A percentile compares a stretch with the other conserved stretches of the same genome.
Conservation (phyloP, 23 tunicate genomes). For the Ascidia mentula region DNA sequence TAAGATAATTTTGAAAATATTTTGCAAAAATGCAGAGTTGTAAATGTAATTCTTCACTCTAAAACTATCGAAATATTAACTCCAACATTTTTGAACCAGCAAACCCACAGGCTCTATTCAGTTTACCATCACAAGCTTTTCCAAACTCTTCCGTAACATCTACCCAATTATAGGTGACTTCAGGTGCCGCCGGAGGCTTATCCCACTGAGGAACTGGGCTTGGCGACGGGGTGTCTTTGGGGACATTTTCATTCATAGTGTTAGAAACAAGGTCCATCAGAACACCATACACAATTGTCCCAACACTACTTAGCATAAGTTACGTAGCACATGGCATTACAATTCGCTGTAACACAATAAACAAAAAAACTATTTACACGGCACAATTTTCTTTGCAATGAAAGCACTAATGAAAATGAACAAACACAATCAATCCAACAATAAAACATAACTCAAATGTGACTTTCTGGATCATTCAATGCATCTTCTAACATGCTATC, state of each 20-base stretch:
- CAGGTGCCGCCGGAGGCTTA: slow-evolving; percentile 53
- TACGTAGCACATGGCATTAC: background rate
- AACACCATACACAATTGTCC: background rate
- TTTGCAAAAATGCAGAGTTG: too few species aligned
- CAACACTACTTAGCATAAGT: slow-evolving; percentile 5
- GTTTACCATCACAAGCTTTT: slow-evolving; percentile 62
- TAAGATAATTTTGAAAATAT: too few species aligned
- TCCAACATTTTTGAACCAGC: too few species aligned
- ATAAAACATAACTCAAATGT: background rate
- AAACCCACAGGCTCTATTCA: background rate
- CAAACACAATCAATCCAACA: background rate
- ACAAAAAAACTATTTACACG: too few species aligned
- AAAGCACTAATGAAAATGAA: background rate
- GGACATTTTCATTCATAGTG: slow-evolving; percentile 11
- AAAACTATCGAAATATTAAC: too few species aligned
- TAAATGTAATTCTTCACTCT: too few species aligned
- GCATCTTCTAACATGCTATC: background rate
- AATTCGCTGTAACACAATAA: background rate
- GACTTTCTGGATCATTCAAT: background rate
- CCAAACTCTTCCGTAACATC: slow-evolving; percentile 68
- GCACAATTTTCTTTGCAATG: too few species aligned
- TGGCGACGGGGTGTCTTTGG: slow-evolving; percentile 63
- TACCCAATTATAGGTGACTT: slow-evolving; percentile 78
- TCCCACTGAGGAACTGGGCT: slow-evolving; percentile 84
- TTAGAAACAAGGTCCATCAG: slow-evolving; percentile 14